Conservation (phyloP, 2,797 vertebrate species). For the Margarornis squamiger region DNA sequence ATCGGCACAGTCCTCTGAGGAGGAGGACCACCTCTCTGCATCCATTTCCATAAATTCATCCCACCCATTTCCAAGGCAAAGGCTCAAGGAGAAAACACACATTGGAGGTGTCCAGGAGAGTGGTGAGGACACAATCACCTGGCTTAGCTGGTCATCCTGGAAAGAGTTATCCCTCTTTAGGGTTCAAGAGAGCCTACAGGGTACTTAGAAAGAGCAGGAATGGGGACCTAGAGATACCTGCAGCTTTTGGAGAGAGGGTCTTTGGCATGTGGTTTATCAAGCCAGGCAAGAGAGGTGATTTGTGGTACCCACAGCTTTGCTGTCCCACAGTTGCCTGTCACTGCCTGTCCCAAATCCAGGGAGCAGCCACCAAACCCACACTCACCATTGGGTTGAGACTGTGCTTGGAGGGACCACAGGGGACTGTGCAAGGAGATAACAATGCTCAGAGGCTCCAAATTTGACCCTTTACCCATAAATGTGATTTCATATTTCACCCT, state of each 20-base stretch:
- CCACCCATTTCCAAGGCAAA: neutral
- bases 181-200: neutral
- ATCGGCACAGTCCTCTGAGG: neutral
- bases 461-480: neutral
- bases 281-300: neutral
- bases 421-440: neutral
- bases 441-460: neutral
- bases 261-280: neutral
- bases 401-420: neutral
- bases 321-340: neutral
- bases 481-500: neutral
- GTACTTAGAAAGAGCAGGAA: neutral
- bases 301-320: neutral
- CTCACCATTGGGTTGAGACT: neutral
- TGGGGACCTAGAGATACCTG: neutral
- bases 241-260: neutral
- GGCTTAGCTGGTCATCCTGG: accelerated
- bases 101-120: neutral
- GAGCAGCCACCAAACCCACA: neutral
- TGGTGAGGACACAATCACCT: accelerated
- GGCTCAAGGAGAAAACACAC: accelerated
- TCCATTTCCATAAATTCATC: neutral
- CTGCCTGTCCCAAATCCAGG: neutral
- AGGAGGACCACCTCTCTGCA: neutral
- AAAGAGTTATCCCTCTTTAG: neutral